phyloP scores from a whole-genome alignment of 1,140 invertebrate genomes.

The Heliconius himera region DNA sequence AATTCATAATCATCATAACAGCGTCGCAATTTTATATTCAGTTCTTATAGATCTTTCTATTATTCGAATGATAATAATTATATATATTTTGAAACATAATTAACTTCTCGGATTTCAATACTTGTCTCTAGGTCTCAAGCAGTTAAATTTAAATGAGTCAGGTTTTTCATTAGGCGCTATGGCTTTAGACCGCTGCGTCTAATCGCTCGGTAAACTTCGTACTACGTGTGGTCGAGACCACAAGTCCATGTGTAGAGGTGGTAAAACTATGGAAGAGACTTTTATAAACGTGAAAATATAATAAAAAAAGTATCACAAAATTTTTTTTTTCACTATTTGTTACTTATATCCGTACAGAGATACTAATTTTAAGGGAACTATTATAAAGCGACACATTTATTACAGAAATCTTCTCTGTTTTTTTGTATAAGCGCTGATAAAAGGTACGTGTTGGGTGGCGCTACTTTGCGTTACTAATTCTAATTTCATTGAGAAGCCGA shows the following conservation, averaged over 20 bases:
- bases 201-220: conserved; percentile 39
- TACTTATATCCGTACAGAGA: not conserved
- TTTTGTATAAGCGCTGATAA: not conserved
- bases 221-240: conserved; percentile 36
- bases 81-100: not conserved
- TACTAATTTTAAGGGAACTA: too few relatives aligned
- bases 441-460: not conserved
- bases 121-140: not conserved
- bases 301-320: not conserved
- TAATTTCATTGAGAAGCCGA: not conserved
- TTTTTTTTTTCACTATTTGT: not conserved
- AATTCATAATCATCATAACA: too few relatives aligned
- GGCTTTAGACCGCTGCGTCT: conserved; percentile 38
- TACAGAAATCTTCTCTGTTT: not conserved
- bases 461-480: not conserved
- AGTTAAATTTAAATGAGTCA: conserved; percentile 32
- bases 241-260: conserved; percentile 10
- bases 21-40: not conserved
- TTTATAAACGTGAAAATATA: not conserved
- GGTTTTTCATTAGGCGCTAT: conserved; percentile 41
- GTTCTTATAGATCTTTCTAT: not conserved
- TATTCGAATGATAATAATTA: not conserved
- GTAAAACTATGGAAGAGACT: conserved; percentile 22
- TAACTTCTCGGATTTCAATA: conserved; percentile 1
- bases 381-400: not conserved